Conservation (phyloP, 2,113 vertebrate species). For the Larimichthys crocea region DNA sequence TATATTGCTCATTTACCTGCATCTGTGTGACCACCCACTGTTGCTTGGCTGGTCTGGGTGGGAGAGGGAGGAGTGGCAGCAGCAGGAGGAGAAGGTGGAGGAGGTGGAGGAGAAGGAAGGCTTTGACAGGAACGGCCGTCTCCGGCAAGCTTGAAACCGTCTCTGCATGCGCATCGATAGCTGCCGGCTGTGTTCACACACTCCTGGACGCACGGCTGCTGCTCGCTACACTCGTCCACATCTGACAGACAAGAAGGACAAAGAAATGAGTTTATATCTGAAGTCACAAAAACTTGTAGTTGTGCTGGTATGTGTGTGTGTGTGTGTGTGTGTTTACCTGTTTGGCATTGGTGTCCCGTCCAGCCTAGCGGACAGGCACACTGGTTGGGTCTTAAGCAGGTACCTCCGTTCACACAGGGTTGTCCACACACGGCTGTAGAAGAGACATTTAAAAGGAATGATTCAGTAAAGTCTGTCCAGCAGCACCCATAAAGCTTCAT, state of each 20-base stretch:
- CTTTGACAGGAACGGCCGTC: slow-evolving; percentile 79
- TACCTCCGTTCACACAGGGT: slow-evolving; percentile 88
- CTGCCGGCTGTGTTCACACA: slow-evolving; percentile 89
- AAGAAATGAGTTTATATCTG: not conserved
- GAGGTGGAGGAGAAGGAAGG: slow-evolving; percentile 42
- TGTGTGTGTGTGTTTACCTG: slow-evolving; percentile 80
- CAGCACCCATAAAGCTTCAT: not conserved
- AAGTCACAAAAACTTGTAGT: not conserved
- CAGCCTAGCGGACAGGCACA: slow-evolving; percentile 88
- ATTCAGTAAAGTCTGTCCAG: not conserved
- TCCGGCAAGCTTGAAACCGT: slow-evolving; percentile 80
- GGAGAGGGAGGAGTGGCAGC: slow-evolving; percentile 4
- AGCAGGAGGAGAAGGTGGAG: slow-evolving; percentile 12
- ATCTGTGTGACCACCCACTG: slow-evolving; percentile 50
- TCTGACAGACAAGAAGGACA: slow-evolving; percentile 78
- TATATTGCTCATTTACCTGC: slow-evolving; percentile 69
- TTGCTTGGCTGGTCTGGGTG: slow-evolving; percentile 35
- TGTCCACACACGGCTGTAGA: slow-evolving; percentile 86
- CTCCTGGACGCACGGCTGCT: slow-evolving; percentile 82
- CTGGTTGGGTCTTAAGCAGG: slow-evolving; percentile 83
- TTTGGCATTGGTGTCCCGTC: slow-evolving; percentile 88
- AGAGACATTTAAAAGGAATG: slow-evolving; percentile 2
- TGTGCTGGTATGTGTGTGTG: not conserved
- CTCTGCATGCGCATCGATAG: slow-evolving; percentile 85
- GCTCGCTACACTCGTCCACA: slow-evolving; percentile 87